A percentile compares a stretch with the other conserved stretches of the same genome.
These are phyloP conservation scores for Hipposideros larvatus DNA, from an alignment of 2,797 vertebrate species.

Conservation along the genomic window DNA sequence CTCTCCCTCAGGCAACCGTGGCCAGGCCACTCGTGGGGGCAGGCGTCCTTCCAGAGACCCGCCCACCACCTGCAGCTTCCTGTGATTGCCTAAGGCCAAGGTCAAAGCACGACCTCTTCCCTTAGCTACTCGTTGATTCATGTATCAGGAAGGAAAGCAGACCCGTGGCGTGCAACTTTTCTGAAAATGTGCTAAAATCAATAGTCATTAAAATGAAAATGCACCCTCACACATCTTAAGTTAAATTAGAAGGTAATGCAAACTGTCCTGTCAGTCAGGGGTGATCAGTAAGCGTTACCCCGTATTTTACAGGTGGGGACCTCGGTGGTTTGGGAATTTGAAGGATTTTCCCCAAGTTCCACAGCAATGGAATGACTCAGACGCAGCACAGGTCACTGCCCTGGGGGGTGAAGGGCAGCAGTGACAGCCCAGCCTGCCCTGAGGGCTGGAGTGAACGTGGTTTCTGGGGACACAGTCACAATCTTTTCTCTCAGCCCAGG, in stretches of 20 bases:
- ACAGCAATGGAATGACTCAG: neutral
- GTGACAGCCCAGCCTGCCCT: neutral
- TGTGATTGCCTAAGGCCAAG: neutral
- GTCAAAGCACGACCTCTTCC: neutral
- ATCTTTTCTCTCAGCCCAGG: neutral
- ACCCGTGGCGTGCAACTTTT: neutral
- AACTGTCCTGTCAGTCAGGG: neutral
- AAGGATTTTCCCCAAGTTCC: neutral
- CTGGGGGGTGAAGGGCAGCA: neutral
- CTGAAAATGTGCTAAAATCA: constrained; percentile 21
- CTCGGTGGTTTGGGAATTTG: neutral
- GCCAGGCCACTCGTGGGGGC: neutral
- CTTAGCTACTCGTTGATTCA: neutral
- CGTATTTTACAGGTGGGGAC: neutral
- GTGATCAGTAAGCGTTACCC: neutral
- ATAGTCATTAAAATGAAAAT: neutral
- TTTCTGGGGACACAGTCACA: neutral
- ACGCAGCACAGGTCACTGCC: rapidly evolving
- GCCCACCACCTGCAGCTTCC: neutral
- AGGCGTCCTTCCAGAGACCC: neutral
- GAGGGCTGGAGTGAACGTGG: neutral
- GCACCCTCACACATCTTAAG: neutral
- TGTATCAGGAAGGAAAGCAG: neutral
- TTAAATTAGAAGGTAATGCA: neutral
- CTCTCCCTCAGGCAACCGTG: neutral